phyloP scores from a whole-genome alignment of 2,888 invertebrate species.

The Lasioglossum zephyrum region DNA sequence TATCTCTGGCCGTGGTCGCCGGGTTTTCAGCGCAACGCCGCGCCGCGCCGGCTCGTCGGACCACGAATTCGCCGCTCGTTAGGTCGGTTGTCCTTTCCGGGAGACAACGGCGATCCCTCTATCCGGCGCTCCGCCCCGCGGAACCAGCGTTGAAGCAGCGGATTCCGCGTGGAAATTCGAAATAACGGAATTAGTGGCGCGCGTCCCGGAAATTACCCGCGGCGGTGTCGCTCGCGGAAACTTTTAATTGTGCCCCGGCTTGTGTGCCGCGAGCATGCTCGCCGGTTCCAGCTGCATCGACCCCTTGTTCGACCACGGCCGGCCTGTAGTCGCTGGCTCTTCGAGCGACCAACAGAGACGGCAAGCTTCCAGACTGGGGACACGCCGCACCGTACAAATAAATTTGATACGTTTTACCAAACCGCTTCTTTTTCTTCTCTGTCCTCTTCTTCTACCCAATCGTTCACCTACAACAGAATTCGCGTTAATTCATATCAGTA shows the following conservation, averaged over 20 bases:
- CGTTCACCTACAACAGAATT: not conserved
- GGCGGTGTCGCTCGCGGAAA: conserved; percentile 62
- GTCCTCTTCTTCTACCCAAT: not conserved
- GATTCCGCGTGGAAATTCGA: conserved; percentile 68
- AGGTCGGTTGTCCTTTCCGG: not conserved
- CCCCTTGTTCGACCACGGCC: not conserved
- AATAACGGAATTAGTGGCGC: conserved; percentile 73
- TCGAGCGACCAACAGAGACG: not conserved
- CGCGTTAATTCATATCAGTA: not conserved
- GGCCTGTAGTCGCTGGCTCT: not conserved
- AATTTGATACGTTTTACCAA: conserved; percentile 50
- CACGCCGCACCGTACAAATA: conserved; percentile 20
- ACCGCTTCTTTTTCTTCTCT: not conserved
- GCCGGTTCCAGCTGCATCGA: not conserved
- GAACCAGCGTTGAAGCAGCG: conserved; percentile 19
- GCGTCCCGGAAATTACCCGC: conserved; percentile 71
- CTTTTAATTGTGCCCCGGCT: conserved; percentile 71
- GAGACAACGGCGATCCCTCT: conserved; percentile 5
- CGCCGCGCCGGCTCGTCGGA: not conserved
- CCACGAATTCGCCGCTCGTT: conserved; percentile 18
- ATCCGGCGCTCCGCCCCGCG: not conserved
- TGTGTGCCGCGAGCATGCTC: not conserved
- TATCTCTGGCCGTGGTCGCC: not conserved
- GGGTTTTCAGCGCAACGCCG: not conserved
- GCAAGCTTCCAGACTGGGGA: not conserved